Percentiles rank a stretch among this genome's conserved stretches.
phyloP scores from a whole-genome alignment of 2,888 invertebrate species.

The Rhabditoides inermis region DNA sequence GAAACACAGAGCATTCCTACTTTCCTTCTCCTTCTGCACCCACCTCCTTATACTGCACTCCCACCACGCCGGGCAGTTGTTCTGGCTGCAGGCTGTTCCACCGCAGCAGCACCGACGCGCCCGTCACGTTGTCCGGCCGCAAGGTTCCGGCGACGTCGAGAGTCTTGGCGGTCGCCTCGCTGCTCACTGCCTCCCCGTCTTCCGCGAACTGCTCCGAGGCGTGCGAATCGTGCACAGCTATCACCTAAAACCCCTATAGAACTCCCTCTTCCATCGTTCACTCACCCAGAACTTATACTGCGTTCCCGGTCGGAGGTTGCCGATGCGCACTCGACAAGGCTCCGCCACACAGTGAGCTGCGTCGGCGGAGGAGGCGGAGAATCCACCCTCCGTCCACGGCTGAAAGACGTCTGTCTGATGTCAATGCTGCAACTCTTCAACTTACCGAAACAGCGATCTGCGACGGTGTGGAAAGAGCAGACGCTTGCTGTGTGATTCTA shows the following conservation, averaged over 20 bases:
- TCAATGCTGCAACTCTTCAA: background rate
- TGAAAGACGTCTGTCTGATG: constrained; percentile 22
- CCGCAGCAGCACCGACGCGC: constrained; percentile 36
- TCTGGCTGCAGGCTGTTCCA: constrained; percentile 47
- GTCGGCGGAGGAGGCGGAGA: constrained; percentile 24
- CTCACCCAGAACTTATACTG: constrained; percentile 51
- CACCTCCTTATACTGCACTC: constrained; percentile 43
- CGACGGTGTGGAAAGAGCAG: background rate
- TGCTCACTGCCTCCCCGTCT: constrained; percentile 37
- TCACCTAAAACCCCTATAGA: constrained; percentile 20
- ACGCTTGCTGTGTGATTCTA: constrained; percentile 18
- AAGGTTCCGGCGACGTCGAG: constrained; percentile 48
- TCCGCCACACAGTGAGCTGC: constrained; percentile 36
- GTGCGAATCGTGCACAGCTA: constrained; percentile 46
- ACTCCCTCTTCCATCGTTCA: background rate
- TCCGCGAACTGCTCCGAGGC: constrained; percentile 38
- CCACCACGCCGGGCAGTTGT: constrained; percentile 29
- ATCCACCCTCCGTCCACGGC: constrained; percentile 20
- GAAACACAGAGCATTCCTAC: background rate
- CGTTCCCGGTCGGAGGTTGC: constrained; percentile 44
- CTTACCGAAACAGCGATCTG: constrained; percentile 14
- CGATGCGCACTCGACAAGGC: constrained; percentile 46
- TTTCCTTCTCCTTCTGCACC: background rate
- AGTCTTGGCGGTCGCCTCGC: constrained; percentile 28
- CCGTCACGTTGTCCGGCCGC: constrained; percentile 45